Base-by-base conservation (phyloP, 2,888 invertebrate genomes). In the Prionchulus punctatus region DNA sequence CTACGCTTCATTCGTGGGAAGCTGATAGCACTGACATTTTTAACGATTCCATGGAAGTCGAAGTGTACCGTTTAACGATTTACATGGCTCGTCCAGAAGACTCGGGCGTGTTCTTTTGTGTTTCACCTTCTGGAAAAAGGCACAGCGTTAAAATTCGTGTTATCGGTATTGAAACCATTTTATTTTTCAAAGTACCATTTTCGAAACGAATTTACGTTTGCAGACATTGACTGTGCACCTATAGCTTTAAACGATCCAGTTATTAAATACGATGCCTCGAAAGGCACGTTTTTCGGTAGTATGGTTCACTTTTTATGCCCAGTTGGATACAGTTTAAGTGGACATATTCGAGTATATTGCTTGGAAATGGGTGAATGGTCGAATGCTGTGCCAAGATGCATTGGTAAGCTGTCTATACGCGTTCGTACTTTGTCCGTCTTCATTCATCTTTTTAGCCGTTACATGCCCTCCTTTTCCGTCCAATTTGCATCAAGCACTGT, bases 291-390 rank as follows among this genome's bases (percentile, higher is more conserved):
- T 52, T 64, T 87, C 43, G 68, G 70, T n/a, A 66, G 66, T 25
- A 61, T 63, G 4, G 67, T 66, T 1, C 60, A 66, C 55, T 82
- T 86, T 67, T 80, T 81, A 45, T 88, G 87, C 69, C 78, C 80
- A 66, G 80, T 80, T 60, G 86, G 86, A 63, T 85, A 72, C 66
- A 70, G 70, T 50, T 66, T 75, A 1, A 70, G 71, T 59, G 86
- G 86, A 1, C 79, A 83, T 0, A 80, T 80, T 1, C 82, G 82
- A 63, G 73, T 86, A 31, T 78, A 82, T 30, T 86, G 86, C 67
- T 83, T 82, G 78, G 84, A 86, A 0, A 81, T 83, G 60, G 86
- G 86, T 1, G 83, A 85, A 64, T 86, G 86, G 86, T 82, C 84
- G 0, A 80, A 81, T 12, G 79, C 79, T 53, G 79, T 82, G 71